Evolutionary conservation across 2,888 invertebrate genomes (phyloP), one percentile per base, ranked within the genome.

Genomic region (Baccha elongata): DNA sequence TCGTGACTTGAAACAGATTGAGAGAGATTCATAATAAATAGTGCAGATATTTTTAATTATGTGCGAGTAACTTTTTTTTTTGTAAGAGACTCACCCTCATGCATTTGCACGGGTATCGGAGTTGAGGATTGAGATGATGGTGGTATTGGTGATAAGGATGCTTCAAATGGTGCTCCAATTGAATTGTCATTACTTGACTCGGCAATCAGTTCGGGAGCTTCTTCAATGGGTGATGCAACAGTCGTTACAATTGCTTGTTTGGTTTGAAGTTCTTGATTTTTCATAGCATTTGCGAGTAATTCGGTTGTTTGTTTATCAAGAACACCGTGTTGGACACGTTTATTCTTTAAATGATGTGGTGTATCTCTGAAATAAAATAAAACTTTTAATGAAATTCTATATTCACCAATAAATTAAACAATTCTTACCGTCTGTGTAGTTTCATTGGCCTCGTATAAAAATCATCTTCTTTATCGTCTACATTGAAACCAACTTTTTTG

Each of bases 321-420:
- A 85, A 92, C 90, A 81, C 90, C 89, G 67, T 92, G 90, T 89
- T 94, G 93, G 87, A 99, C 96, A 88, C 99, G 95, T 91, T 99
- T 99, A 92, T 98, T 98, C 94, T 99, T 99, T 89, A 98, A 94
- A 91, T 99, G 99, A 93, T 99, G 99, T 55, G 99, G 99, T 19
- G 99, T 99, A 92, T 99, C 99, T 88, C 99, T 94, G 80, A 17
- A 60, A 60, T 40, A 0, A 8, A 42, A 26, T 2, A 0, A 44
- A 60, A 44, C 11, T 37, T 23, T 6, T 10, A 52, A 52, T 29
- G n/a, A n/a, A n/a, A n/a, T n/a, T n/a, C 11, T 13, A 4, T 19
- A 17, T 26, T 3, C 5, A 29, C 35, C 7, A n/a, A n/a, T n/a
- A n/a, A n/a, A n/a, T n/a, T n/a, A n/a, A n/a, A 13, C n/a, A 55